Conservation (phyloP, 2,888 invertebrate species). For the Cactoblastis cactorum region DNA sequence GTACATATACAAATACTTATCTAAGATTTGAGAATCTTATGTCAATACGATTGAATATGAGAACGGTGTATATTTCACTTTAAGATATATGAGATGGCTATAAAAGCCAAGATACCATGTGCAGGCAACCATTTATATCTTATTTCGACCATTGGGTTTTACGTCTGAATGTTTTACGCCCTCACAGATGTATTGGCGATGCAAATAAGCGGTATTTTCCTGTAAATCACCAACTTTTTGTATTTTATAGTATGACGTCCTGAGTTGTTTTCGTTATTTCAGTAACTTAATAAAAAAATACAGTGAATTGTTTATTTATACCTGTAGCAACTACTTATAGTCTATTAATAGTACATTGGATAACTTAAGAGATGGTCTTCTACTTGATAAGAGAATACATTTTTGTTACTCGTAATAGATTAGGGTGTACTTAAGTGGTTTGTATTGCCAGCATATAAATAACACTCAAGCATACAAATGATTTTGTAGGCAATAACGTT, state of each 20-base stretch:
- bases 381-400: too few relatives aligned
- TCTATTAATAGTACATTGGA: too few relatives aligned
- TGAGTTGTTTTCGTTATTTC: slow-evolving; percentile 49
- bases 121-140: slow-evolving; percentile 58
- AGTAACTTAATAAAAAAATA: slow-evolving; percentile 26
- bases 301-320: too few relatives aligned
- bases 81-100: slow-evolving; percentile 52
- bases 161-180: slow-evolving; percentile 55
- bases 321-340: too few relatives aligned
- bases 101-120: slow-evolving; percentile 59
- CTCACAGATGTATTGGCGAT: slow-evolving; percentile 55
- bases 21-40: slow-evolving; percentile 37
- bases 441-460: slow-evolving; percentile 36
- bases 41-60: slow-evolving; percentile 49
- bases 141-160: slow-evolving; percentile 63
- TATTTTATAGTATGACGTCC: slow-evolving; percentile 40
- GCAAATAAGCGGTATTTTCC: slow-evolving; percentile 65
- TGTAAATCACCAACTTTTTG: slow-evolving; percentile 53
- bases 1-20: slow-evolving; percentile 27
- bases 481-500: slow-evolving; percentile 48
- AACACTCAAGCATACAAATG: slow-evolving; percentile 56
- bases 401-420: background rate
- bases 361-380: too few relatives aligned
- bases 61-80: slow-evolving; percentile 53
- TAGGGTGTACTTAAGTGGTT: background rate